Conservation (phyloP, 2,113 vertebrate species). For the Cynoglossus semilaevis region DNA sequence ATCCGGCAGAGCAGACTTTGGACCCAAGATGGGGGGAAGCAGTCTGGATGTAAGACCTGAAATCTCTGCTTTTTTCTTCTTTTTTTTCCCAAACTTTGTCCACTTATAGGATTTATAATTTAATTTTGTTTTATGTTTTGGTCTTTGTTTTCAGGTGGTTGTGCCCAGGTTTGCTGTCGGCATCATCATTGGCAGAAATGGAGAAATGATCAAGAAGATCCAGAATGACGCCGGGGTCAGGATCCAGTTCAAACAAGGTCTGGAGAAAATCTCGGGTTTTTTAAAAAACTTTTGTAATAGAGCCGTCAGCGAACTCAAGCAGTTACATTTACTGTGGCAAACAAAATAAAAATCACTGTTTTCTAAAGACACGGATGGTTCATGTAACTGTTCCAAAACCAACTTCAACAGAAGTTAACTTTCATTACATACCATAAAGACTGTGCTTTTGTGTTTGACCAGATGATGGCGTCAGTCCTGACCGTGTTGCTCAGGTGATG, state of each 20-base stretch:
- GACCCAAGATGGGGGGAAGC: slow-evolving; percentile 89
- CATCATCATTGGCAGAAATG: slow-evolving; percentile 97
- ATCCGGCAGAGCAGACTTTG: slow-evolving; percentile 84
- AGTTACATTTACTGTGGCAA: too few species aligned
- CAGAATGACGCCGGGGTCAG: slow-evolving; percentile 96
- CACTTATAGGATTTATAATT: background rate
- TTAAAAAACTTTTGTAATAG: too few species aligned
- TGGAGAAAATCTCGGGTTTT: slow-evolving; percentile 31
- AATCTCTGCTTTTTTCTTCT: background rate
- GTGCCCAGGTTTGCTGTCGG: slow-evolving; percentile 97
- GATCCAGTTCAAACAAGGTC: slow-evolving; percentile 99
- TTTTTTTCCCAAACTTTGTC: background rate
- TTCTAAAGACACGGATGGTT: too few species aligned
- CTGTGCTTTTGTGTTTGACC: slow-evolving; percentile 29
- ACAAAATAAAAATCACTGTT: too few species aligned
- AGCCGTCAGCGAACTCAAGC: too few species aligned
- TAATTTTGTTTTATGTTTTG: background rate
- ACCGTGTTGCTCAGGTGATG: slow-evolving; percentile 95
- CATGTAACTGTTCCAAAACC: too few species aligned
- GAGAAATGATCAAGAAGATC: slow-evolving; percentile 99
- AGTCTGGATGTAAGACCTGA: slow-evolving; percentile 85
- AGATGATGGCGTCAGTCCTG: slow-evolving; percentile 95
- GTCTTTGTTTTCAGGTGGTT: slow-evolving; percentile 78
- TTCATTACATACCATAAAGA: too few species aligned
- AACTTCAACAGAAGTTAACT: too few species aligned